Evolutionary conservation across 1,140 invertebrate genomes (phyloP), one percentile per base, ranked within the genome.

Genomic region (Pogonognathellus flavescens): DNA sequence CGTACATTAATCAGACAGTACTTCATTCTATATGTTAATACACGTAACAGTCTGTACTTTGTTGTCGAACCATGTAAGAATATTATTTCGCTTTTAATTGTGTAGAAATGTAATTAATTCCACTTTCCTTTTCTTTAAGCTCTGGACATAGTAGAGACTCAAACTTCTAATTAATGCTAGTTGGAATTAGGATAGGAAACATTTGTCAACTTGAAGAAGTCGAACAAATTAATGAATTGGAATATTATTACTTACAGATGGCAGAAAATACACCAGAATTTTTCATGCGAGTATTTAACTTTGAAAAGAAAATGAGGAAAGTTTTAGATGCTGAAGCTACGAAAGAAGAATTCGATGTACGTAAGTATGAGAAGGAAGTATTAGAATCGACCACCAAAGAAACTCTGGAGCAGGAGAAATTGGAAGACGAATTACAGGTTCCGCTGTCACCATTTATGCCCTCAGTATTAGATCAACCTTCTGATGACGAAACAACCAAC

Each of bases 281-380:
- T 55, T 87, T 84, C 22, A 20, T 55, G 7, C n/a, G 85, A 22
- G 82, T 88, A 7, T 84, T 83, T 31, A 49, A 62, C 13, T 88
- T 88, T 76, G 86, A 87, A 52, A 52, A 87, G 49, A 85, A 83
- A 83, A 87, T 88, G 86, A 84, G 86, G 52, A 82, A 84, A 20
- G 62, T 87, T 25, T 55, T 88, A 49, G 83, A 53, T 18, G 57
- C 62, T 13, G 88, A 88, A 53, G 49, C 59, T 41, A 66, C 83
- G 41, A 85, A 86, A 59, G 87, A 87, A 60, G 20, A 70, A 62
- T 88, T 88, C 59, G 86, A 88, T 80, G 82, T 88, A 3, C 72
- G 80, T n/a, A 88, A 87, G 57, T 88, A 88, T 62, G 88, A 88
- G 57, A 85, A 76, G 83, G 86, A 88, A 50, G 84, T 88, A 13